Base-by-base conservation (phyloP, 2,888 invertebrate genomes). In the Bruchidius siliquastri region DNA sequence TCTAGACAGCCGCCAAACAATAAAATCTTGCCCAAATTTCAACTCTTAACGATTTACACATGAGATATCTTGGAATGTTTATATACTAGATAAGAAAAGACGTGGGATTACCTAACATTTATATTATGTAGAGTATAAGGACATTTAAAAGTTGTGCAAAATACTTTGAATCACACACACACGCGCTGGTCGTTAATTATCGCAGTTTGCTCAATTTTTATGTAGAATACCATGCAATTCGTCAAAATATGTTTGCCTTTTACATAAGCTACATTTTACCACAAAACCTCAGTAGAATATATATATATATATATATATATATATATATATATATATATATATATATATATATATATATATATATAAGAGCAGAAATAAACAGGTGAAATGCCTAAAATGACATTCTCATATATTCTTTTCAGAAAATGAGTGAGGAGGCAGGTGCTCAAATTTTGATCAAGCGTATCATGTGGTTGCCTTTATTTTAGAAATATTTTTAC, bases 1-100 rank as follows among this genome's bases (percentile, higher is more conserved):
- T 82, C 80, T 82, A 82, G 82, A 80, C 78, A 80, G 79, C 79
- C 77, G 80, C 78, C 79, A 79, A 79, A 70, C 70, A 26, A 69
- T 20, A 68, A 68, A 68, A 74, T 73, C 72, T 74, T 76, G 74
- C 74, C 71, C 73, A 77, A 78, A 75, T 76, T 74, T 72, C 32
- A 72, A 72, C 69, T 22, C 68, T 68, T 22, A 68, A 68, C 8
- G 1, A 68, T 49, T 13, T 13, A 49, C 66, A 30, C 20, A 20
- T 18, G n/a, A 32, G n/a, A 21, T 49, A 49, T 49, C 13, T n/a
- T 71, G 71, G 71, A 71, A 32, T 32, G 71, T 75, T 72, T 73
- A 72, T 6, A 68, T 30, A 30, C 20, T 71, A 71, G 21, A 30
- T 4, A 32, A 22, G 69, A n/a, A 69, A 69, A 20, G 20, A 69